Evolutionary conservation across 1,140 invertebrate species (phyloP).

Genomic region (Trichonephila clavata): DNA sequence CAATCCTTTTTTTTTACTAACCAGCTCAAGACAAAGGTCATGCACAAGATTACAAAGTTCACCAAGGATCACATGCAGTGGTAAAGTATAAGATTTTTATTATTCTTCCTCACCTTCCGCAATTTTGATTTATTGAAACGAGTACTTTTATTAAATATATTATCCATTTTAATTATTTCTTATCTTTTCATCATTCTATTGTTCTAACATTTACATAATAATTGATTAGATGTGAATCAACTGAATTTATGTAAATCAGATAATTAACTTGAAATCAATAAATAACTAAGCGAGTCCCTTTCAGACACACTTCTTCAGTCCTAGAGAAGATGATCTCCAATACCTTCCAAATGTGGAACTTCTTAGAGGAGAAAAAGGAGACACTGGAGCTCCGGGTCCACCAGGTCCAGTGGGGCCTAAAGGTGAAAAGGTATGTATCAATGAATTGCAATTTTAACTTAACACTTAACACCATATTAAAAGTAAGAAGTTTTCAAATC

Average conservation of each 20-base stretch:
- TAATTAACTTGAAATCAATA: too few relatives aligned
- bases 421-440: slow-evolving; percentile 53
- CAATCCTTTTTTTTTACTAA: neutral
- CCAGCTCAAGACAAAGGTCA: neutral
- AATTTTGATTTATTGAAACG: too few relatives aligned
- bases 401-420: slow-evolving; percentile 55
- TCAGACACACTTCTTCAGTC: slow-evolving; percentile 63
- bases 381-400: slow-evolving; percentile 50
- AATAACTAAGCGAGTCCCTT: neutral
- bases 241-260: too few relatives aligned
- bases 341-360: slow-evolving; percentile 61
- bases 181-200: too few relatives aligned
- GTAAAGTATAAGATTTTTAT: neutral
- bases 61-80: slow-evolving; percentile 57
- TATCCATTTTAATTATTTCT: too few relatives aligned
- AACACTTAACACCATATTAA: too few relatives aligned
- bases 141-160: too few relatives aligned
- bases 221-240: too few relatives aligned
- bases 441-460: too few relatives aligned
- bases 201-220: too few relatives aligned
- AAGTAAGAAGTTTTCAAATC: too few relatives aligned
- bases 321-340: slow-evolving; percentile 28
- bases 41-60: slow-evolving; percentile 61
- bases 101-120: too few relatives aligned
- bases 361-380: slow-evolving; percentile 66